phyloP scores from a whole-genome alignment of 2,797 vertebrate species.

The Schizothorax lantsangensis region DNA sequence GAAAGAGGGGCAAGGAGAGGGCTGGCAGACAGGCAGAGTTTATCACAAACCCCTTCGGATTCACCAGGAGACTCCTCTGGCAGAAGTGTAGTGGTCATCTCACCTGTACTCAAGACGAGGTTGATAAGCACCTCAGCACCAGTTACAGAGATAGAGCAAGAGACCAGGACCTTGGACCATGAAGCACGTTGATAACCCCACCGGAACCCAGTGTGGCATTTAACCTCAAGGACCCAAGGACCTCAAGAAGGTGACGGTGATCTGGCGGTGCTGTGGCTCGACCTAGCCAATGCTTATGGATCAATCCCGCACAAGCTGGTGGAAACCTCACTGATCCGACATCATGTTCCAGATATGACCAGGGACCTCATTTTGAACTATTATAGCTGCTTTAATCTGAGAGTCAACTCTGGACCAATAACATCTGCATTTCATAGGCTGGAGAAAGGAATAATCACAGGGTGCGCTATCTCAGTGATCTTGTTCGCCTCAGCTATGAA shows the following conservation, averaged over 20 bases:
- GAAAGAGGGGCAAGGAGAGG: no score
- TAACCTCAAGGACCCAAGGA: not conserved
- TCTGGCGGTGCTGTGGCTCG: not conserved
- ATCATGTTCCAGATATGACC: not conserved
- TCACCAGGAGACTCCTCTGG: no score
- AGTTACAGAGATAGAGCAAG: not conserved
- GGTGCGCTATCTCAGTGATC: not conserved
- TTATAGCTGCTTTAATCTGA: not conserved
- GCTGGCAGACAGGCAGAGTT: no score
- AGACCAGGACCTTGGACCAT: not conserved
- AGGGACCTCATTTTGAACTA: not conserved
- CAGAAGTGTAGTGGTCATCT: not conserved
- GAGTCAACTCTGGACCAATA: not conserved
- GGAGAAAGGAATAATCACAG: not conserved
- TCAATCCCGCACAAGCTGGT: not conserved
- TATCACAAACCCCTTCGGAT: no score
- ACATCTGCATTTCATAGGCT: not conserved
- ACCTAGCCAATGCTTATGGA: not conserved
- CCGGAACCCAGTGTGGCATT: not conserved
- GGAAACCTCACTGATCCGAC: not conserved
- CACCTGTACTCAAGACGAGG: not conserved
- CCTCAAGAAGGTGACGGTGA: not conserved
- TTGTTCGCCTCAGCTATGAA: not conserved
- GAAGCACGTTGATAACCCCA: not conserved
- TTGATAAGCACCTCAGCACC: not conserved